A percentile compares a stretch with the other conserved stretches of the same genome.
These are phyloP conservation scores for Mylabris phalerata DNA, from an alignment of 1,140 invertebrate species.

Conservation along the genomic window DNA sequence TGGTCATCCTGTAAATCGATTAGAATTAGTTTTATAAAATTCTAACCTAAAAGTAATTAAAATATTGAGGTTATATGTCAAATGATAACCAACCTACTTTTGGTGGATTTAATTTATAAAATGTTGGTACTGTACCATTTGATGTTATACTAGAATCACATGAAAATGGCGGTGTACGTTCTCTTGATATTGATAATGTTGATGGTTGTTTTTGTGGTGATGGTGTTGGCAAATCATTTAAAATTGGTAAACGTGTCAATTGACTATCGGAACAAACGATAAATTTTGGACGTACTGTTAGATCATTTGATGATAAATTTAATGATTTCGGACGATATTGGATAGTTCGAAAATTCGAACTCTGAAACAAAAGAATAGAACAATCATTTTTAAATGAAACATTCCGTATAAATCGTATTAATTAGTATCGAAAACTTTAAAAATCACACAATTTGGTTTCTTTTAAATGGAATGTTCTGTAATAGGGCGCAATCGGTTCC, in stretches of 20 bases:
- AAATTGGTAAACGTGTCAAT: conserved; percentile 17
- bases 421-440: background rate
- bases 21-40: background rate
- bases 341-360: background rate
- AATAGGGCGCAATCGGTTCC: no score
- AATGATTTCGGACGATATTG: conserved; percentile 30
- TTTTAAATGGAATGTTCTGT: no score
- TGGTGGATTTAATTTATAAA: background rate
- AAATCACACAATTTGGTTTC: background rate
- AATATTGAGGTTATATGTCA: background rate
- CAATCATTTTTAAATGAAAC: no score
- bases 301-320: conserved; percentile 28
- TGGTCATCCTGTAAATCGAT: background rate
- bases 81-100: background rate
- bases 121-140: conserved; percentile 12
- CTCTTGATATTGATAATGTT: conserved; percentile 28
- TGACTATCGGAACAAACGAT: conserved; percentile 24
- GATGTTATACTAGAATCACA: conserved; percentile 25
- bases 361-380: background rate
- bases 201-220: background rate
- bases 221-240: conserved; percentile 12
- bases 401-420: no score
- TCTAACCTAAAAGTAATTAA: background rate
- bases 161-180: conserved; percentile 32
- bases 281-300: conserved; percentile 27